Conservation (phyloP, 2,113 vertebrate species). For the Actinemys pallida region DNA sequence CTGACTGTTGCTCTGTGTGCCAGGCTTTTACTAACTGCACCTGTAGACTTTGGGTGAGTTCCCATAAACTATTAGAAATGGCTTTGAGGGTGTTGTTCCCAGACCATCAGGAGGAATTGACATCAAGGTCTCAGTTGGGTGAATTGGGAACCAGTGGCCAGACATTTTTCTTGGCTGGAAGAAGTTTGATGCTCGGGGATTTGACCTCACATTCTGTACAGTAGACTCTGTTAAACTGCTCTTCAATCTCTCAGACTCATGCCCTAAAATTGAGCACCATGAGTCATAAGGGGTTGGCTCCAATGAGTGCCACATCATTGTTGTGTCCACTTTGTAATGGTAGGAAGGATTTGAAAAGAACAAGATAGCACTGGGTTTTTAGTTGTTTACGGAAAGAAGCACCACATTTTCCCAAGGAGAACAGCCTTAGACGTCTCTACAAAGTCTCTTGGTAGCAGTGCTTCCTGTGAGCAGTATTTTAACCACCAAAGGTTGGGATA, state of each 20-base stretch:
- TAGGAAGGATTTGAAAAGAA: neutral
- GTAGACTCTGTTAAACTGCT: neutral
- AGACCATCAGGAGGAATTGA: neutral
- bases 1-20: neutral
- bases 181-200: neutral
- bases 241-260: neutral
- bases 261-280: neutral
- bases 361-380: neutral
- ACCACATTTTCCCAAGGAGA: neutral
- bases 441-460: neutral
- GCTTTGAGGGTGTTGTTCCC: neutral
- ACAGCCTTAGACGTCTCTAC: neutral
- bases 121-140: neutral
- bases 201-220: neutral
- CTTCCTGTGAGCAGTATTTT: neutral
- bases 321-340: neutral
- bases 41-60: neutral
- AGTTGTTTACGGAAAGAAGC: neutral
- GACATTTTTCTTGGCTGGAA: neutral
- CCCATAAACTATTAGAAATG: neutral
- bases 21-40: neutral
- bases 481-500: neutral
- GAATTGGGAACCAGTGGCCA: fast-evolving
- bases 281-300: neutral
- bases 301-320: neutral